Base-by-base conservation (phyloP, 1,140 invertebrate species). In the Cataglyphis hispanica region DNA sequence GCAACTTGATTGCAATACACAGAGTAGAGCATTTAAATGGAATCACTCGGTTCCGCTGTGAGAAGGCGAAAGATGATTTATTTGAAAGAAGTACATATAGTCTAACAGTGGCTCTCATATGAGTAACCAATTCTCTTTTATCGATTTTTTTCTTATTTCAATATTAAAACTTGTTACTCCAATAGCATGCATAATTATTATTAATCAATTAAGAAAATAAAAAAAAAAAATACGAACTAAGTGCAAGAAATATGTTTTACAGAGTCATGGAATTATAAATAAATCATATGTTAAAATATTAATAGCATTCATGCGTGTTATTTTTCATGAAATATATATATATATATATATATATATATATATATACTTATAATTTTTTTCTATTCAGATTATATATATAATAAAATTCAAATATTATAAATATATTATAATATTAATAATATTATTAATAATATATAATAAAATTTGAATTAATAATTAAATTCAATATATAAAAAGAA, bases 1-100 rank as follows among this genome's bases (percentile, higher is more conserved):
- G 78, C 66, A 72, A 83, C 67, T 83, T 72, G 53, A 83, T 83
- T 56, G 37, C 27, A 25, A 83, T 72, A 74, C 27, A 43, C 27
- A 61, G 37, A 58, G 25, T 34, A 13, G 37, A 74, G 75, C 27
- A 25, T 83, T 74, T 74, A 83, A 83, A 83, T 60, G 53, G 43
- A 58, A 81, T 58, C 66, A 74, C 25, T 74, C 56, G 37, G 27
- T 72, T 60, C 37, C 53, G 25, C 78, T 34, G 64, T 61, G 56
- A 40, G 56, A 43, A 16, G 22, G 27, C 66, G 13, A 50, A 58
- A 74, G 67, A 83, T 83, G n/a, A 83, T 72, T 60, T 72, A 81
- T 58, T 72, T 6, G 7, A 43, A 58, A 72, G 1, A 37, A 46
- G 3, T 31, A 50, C 5, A 19, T 19, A 1, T 43, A 37, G 4